phyloP scores from a whole-genome alignment of 2,797 vertebrate species.

The Poeciliopsis turneri region DNA sequence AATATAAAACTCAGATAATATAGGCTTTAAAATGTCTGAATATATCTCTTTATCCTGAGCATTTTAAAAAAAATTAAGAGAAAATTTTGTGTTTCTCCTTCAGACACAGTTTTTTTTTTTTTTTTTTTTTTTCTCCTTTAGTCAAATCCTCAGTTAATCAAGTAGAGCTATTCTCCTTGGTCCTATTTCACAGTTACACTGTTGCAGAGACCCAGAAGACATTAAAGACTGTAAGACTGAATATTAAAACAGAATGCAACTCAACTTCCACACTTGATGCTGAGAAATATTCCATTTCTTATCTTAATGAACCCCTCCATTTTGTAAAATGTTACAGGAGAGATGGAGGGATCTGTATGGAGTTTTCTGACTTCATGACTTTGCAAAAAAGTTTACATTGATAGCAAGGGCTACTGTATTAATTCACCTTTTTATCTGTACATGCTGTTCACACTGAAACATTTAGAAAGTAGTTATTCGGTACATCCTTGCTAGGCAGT shows the following conservation, averaged over 20 bases:
- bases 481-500: not conserved
- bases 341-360: not conserved
- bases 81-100: not conserved
- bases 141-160: not conserved
- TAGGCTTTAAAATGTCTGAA: conserved; percentile 3
- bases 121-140: not conserved
- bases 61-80: not conserved
- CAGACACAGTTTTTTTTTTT: not conserved
- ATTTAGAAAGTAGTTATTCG: not conserved
- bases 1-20: not conserved
- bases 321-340: not conserved
- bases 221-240: not conserved
- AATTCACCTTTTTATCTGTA: not conserved
- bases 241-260: not conserved
- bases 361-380: not conserved
- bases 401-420: not conserved
- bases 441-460: not conserved
- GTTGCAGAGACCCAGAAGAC: not conserved
- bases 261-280: not conserved
- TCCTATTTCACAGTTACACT: not conserved
- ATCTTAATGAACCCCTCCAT: not conserved
- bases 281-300: not conserved
- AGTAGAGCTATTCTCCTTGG: not conserved
- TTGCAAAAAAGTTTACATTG: not conserved
- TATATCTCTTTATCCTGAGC: not conserved